Percentiles rank a stretch among this genome's conserved stretches.
Evolutionary conservation across 2,113 vertebrate species (phyloP).

Genomic region (Sus scrofa): T2T-Sscrofa CM000820.6:108546001-108546500

Average conservation of each 20-base stretch:
- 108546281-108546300: constrained; percentile 6
- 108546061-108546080: background rate
- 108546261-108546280: background rate
- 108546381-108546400: background rate
- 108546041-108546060: too few species aligned
- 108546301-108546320: background rate
- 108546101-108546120: background rate
- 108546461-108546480: constrained; percentile 3
- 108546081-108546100: background rate
- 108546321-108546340: constrained; percentile 14
- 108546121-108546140: background rate
- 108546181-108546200: background rate
- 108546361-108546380: constrained; percentile 23
- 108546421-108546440: background rate
- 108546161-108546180: background rate
- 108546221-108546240: background rate
- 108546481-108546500: constrained; percentile 5
- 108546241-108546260: background rate
- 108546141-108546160: background rate
- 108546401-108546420: constrained; percentile 8
- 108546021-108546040: too few species aligned
- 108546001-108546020: too few species aligned
- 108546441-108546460: background rate
- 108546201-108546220: background rate
- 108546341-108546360: background rate